Evolutionary conservation across 2,113 vertebrate genomes (phyloP).

Genomic region (Sinocyclocheilus rhinocerous): DNA sequence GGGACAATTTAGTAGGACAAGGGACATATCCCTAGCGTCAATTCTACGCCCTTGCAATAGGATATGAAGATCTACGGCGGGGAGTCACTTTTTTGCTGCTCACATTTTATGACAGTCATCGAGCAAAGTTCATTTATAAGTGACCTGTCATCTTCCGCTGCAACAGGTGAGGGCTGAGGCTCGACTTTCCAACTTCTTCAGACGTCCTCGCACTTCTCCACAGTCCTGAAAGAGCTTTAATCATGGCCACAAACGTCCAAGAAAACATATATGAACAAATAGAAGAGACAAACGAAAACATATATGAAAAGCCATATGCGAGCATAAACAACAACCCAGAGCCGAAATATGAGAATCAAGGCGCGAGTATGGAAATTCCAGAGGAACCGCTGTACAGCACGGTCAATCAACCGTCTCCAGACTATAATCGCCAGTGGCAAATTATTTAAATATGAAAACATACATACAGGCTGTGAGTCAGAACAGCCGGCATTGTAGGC

Average conservation of each 20-base stretch:
- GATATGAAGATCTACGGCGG: not conserved
- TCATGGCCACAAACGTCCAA: constrained; percentile 55
- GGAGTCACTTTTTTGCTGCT: not conserved
- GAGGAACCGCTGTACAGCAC: constrained; percentile 56
- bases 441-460: too few species aligned
- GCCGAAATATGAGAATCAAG: constrained; percentile 47
- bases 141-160: constrained; percentile 50
- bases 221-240: not conserved
- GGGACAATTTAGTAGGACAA: too few species aligned
- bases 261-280: constrained; percentile 61
- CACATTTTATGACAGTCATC: constrained; percentile 43
- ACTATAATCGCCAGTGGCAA: not conserved
- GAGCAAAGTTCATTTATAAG: constrained; percentile 76
- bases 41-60: too few species aligned
- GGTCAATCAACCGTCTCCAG: constrained; percentile 53
- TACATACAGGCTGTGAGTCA: too few species aligned
- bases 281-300: not conserved
- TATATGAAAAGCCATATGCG: constrained; percentile 13
- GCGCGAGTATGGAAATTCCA: not conserved
- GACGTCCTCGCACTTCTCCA: constrained; percentile 11
- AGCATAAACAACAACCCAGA: constrained; percentile 35
- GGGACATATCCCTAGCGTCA: too few species aligned
- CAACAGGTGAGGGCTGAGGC: constrained; percentile 50
- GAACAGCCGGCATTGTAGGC: too few species aligned
- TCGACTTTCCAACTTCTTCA: constrained; percentile 33